A percentile compares a stretch with the other conserved stretches of the same genome.
Conservation (phyloP, 92 coral and sea anemone species). For the Epizoanthus illoricatus region DNA sequence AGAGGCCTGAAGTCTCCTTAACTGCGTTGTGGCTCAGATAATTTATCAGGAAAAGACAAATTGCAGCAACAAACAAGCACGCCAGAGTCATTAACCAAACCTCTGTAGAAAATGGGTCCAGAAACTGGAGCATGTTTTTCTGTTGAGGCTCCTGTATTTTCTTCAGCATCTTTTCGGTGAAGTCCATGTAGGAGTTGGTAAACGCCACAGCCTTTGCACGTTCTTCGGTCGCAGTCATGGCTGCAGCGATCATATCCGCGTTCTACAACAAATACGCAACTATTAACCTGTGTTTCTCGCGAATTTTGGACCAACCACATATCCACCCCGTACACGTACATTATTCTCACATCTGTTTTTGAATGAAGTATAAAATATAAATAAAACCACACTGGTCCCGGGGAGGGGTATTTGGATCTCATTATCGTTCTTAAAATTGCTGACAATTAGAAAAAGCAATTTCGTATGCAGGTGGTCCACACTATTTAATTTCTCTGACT, state of each 20-base stretch:
- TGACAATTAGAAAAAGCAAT: too few relatives aligned
- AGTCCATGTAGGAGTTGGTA: slow-evolving; percentile 38
- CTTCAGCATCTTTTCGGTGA: slow-evolving; percentile 26
- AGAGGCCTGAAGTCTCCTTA: slow-evolving; percentile 17
- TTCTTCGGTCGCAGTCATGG: slow-evolving; percentile 32
- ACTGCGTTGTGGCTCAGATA: slow-evolving; percentile 19
- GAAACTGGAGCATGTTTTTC: slow-evolving; percentile 29
- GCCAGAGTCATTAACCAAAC: slow-evolving; percentile 66
- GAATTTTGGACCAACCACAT: too few relatives aligned
- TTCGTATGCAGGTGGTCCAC: too few relatives aligned
- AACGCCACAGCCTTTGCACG: slow-evolving; percentile 39
- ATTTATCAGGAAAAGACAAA: slow-evolving; percentile 45
- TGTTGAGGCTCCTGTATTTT: slow-evolving; percentile 1
- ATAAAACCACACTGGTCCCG: too few relatives aligned
- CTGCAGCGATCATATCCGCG: slow-evolving; percentile 45
- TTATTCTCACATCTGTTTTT: too few relatives aligned
- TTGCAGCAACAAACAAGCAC: slow-evolving; percentile 48
- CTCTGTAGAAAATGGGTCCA: slow-evolving; percentile 61
- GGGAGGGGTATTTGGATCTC: too few relatives aligned
- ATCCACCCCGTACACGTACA: too few relatives aligned
- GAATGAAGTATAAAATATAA: too few relatives aligned
- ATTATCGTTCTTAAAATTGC: too few relatives aligned
- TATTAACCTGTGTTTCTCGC: not conserved
- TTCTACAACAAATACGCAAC: not conserved
- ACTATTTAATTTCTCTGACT: too few relatives aligned